A percentile compares a stretch with the other conserved stretches of the same genome.
These are phyloP conservation scores for Holocentrus rufus DNA, from an alignment of 2,797 vertebrate species.

Conservation along the genomic window DNA sequence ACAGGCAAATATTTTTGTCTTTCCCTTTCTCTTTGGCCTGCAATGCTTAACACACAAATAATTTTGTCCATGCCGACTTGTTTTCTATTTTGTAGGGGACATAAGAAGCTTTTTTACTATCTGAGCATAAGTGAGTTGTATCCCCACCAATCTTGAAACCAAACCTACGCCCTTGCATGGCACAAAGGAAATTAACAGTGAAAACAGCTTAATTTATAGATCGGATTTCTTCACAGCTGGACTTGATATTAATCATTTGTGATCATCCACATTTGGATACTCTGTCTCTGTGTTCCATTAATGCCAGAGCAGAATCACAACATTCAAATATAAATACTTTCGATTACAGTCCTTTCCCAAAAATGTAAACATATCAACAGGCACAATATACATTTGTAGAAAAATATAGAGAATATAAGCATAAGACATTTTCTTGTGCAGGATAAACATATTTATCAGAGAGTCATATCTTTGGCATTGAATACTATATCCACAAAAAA, in stretches of 20 bases:
- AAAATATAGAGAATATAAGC: conserved; percentile 74
- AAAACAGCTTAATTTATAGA: not conserved
- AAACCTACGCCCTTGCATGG: too few species aligned
- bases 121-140: too few species aligned
- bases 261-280: not conserved
- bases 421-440: conserved; percentile 30
- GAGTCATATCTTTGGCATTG: conserved; percentile 49
- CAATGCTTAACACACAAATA: too few species aligned
- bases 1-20: too few species aligned
- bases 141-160: too few species aligned
- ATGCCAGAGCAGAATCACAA: not conserved
- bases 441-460: conserved; percentile 4
- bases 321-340: conserved; percentile 52
- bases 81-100: too few species aligned
- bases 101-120: too few species aligned
- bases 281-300: conserved; percentile 1
- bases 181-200: not conserved
- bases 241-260: not conserved
- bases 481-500: conserved; percentile 7
- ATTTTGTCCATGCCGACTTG: too few species aligned
- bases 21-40: too few species aligned
- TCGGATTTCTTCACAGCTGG: conserved; percentile 8
- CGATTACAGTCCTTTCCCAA: conserved; percentile 15
- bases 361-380: conserved; percentile 50
- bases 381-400: conserved; percentile 70